Percentiles rank a stretch among this genome's conserved stretches.
Conservation (phyloP, 2,113 vertebrate species). For the Pterophyllum scalare region DNA sequence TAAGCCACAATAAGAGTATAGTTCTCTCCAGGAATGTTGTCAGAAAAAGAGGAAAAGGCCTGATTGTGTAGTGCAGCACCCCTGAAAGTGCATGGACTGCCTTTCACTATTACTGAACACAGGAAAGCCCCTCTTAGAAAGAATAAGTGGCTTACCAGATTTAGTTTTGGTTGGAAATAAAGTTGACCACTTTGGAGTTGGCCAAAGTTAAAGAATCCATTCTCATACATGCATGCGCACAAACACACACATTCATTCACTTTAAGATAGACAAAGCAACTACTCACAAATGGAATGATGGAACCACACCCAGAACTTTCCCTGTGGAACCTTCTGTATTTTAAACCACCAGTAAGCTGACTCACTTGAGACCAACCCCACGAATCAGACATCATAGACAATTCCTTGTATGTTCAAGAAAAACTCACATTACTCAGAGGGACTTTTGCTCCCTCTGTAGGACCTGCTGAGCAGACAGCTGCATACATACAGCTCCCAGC, state of each 20-base stretch:
- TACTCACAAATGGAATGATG: conserved; percentile 29
- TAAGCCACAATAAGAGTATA: neutral
- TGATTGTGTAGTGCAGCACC: neutral
- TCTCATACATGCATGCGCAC: too few relatives aligned
- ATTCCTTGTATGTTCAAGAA: conserved; percentile 29
- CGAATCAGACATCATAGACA: conserved; percentile 54
- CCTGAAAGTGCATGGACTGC: neutral
- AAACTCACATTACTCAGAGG: neutral
- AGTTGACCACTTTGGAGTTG: neutral
- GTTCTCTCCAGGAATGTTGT: neutral
- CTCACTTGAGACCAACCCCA: conserved; percentile 46
- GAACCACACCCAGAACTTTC: conserved; percentile 52
- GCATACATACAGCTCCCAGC: too few relatives aligned
- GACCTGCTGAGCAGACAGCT: neutral
- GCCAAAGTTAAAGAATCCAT: neutral
- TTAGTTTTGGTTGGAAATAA: neutral
- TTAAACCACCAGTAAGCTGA: conserved; percentile 57
- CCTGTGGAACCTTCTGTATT: conserved; percentile 3
- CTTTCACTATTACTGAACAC: neutral
- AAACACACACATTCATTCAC: neutral
- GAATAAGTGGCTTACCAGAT: neutral
- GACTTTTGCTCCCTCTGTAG: neutral
- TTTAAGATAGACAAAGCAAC: conserved; percentile 53
- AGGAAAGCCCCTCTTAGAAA: neutral
- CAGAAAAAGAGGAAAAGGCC: neutral